Evolutionary conservation across 2,113 vertebrate genomes (phyloP).

Genomic region (Choloepus hoffmanni): DNA sequence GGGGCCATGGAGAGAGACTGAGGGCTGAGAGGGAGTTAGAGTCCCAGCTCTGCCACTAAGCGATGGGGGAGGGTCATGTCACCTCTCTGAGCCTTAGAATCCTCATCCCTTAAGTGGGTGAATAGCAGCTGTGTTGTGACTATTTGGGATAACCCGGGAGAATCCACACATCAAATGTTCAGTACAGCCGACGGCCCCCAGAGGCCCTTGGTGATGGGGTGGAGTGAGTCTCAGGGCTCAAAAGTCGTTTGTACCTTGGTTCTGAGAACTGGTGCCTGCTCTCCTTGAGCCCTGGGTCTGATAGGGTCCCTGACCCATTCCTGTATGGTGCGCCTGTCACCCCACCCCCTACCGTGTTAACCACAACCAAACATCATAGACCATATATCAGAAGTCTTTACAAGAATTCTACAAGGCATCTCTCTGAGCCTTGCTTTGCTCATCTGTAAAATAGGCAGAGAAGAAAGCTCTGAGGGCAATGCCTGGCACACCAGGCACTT

Average conservation of each 20-base stretch:
- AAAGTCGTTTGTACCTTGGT: not conserved
- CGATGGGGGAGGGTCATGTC: not conserved
- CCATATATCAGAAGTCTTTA: not conserved
- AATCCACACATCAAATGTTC: not conserved
- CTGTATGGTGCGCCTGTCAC: not conserved
- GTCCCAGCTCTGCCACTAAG: not conserved
- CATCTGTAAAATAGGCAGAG: not conserved
- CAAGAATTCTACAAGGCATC: not conserved
- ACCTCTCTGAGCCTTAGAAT: not conserved
- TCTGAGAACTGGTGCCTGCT: not conserved
- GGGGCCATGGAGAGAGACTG: not conserved
- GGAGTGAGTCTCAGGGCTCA: not conserved
- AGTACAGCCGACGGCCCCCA: rapidly evolving
- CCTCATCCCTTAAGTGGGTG: not conserved
- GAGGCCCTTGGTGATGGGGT: rapidly evolving
- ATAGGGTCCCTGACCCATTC: not conserved
- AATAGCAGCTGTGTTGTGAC: no score
- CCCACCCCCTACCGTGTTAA: rapidly evolving
- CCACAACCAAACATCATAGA: not conserved
- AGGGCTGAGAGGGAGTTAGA: not conserved
- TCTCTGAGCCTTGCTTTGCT: not conserved
- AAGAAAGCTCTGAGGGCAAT: not conserved
- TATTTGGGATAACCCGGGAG: not conserved
- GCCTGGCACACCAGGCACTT: rapidly evolving
- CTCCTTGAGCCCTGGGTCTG: not conserved